Base-by-base conservation (phyloP, 2,888 invertebrate genomes). In the Ennomos erosarius region DNA sequence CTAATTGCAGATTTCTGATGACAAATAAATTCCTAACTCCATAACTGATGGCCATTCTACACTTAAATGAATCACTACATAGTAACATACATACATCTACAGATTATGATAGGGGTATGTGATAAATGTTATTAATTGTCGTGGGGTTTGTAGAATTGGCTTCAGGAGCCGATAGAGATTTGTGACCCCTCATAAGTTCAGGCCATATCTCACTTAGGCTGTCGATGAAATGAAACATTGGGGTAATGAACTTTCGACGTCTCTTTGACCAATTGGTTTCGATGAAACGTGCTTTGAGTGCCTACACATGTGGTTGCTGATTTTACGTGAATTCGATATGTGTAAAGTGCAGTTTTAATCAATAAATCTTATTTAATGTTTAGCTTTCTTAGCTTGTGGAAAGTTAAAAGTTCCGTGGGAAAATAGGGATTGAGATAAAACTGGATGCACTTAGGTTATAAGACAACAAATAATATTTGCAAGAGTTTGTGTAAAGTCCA, bases 71-170 rank as follows among this genome's bases (percentile, higher is more conserved):
- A 8, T 40, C 40, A 26, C 42, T 33, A 47, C 33, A 42, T 11
- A 16, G 10, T 11, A 36, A 45, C 8, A 33, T 39, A 44, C 33
- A 1, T 44, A 44, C 9, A 12, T 16, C 26, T 40, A 53, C 39
- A 45, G 33, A 51, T 58, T 64, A 64, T 61, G 58, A 62, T 62
- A 64, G 62, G 58, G 59, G 46, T 59, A 57, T 48, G 50, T 62
- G 64, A 68, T 65, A 62, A 68, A 62, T 60, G 60, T 57, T 64
- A 68, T 68, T 60, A 64, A 64, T 65, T 50, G 62, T 64, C 56
- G 40, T 39, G 62, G 53, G 63, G 47, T 54, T 59, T 64, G 62
- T 58, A 58, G 52, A 59, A 65, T 62, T 61, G 62, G 42, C 52
- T 51, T 39, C 38, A 47, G 11, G 39, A 51, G 46, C 35, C 47